A percentile compares a stretch with the other conserved stretches of the same genome.
phyloP scores from a whole-genome alignment of 2,797 vertebrate genomes.

The Rhynchonycteris naso region DNA sequence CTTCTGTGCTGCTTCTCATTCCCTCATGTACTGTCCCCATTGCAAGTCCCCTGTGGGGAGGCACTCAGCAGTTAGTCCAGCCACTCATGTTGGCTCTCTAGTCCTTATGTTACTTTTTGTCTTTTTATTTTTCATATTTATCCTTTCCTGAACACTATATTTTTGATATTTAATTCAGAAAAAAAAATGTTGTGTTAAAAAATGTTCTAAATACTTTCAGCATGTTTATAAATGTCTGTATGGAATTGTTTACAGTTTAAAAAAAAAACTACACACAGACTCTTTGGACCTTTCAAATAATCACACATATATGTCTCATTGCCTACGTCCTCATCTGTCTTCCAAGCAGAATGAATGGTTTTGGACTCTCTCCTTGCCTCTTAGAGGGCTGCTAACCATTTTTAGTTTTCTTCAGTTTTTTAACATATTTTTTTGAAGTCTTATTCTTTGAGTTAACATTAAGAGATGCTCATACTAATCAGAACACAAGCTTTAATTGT shows the following conservation, averaged over 20 bases:
- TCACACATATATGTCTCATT: conserved; percentile 77
- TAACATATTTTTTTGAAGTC: conserved; percentile 29
- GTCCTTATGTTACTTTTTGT: neutral
- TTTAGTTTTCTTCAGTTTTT: conserved; percentile 75
- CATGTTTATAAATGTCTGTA: conserved; percentile 60
- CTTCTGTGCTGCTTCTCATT: conserved; percentile 34
- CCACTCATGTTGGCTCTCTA: neutral
- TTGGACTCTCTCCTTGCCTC: conserved; percentile 58
- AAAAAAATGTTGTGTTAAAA: conserved; percentile 5
- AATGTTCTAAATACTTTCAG: neutral
- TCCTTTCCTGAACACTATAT: neutral
- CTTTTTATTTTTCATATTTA: conserved; percentile 17
- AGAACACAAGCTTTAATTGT: conserved; percentile 55
- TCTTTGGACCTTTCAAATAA: conserved; percentile 62
- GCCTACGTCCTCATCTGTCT: conserved; percentile 81
- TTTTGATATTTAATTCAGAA: conserved; percentile 35
- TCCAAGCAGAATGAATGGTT: conserved; percentile 73
- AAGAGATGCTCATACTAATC: conserved; percentile 52
- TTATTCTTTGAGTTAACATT: conserved; percentile 22
- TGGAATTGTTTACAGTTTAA: conserved; percentile 75
- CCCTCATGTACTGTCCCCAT: neutral
- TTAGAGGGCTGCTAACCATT: conserved; percentile 73
- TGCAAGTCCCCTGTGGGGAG: neutral
- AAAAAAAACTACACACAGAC: conserved; percentile 48
- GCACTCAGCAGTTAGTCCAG: neutral